These are phyloP conservation scores for Percina caprodes DNA, from an alignment of 2,113 vertebrate species.

Conservation along the genomic window DNA sequence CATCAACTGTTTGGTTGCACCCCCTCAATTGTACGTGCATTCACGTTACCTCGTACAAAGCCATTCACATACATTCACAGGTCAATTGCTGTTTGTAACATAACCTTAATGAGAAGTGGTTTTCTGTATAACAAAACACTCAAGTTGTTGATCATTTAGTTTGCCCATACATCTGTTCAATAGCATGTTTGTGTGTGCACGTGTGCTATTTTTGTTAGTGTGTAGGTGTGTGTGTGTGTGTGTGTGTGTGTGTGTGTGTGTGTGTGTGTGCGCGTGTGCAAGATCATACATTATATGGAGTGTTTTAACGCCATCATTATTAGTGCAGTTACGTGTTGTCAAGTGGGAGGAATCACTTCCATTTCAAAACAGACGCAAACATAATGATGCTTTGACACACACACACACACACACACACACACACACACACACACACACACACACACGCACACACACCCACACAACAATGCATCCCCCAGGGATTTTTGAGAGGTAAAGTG, in stretches of 20 bases:
- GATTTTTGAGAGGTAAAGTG: conserved; percentile 62
- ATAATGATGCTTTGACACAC: conserved; percentile 60
- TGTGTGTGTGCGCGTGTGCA: conserved; percentile 50
- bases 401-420: conserved; percentile 18
- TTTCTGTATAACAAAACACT: conserved; percentile 70
- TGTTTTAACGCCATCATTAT: conserved; percentile 74
- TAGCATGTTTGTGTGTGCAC: not conserved
- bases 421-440: conserved; percentile 28
- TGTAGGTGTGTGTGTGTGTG: conserved; percentile 53
- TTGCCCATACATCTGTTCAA: conserved; percentile 58
- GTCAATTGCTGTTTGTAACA: conserved; percentile 75
- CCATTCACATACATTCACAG: conserved; percentile 57
- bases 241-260: conserved; percentile 53
- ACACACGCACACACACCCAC: conserved; percentile 27
- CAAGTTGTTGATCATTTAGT: conserved; percentile 57
- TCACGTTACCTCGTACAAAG: not conserved
- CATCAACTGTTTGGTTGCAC: conserved; percentile 39
- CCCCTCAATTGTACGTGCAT: conserved; percentile 9
- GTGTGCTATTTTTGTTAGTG: conserved; percentile 25
- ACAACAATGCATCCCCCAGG: conserved; percentile 66
- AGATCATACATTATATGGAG: conserved; percentile 70
- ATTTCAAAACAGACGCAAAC: conserved; percentile 73
- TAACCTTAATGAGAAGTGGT: conserved; percentile 65
- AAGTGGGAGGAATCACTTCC: conserved; percentile 81
- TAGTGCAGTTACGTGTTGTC: conserved; percentile 75